phyloP scores from a whole-genome alignment of 2,888 invertebrate species.

The Nesidiocoris tenuis region DNA sequence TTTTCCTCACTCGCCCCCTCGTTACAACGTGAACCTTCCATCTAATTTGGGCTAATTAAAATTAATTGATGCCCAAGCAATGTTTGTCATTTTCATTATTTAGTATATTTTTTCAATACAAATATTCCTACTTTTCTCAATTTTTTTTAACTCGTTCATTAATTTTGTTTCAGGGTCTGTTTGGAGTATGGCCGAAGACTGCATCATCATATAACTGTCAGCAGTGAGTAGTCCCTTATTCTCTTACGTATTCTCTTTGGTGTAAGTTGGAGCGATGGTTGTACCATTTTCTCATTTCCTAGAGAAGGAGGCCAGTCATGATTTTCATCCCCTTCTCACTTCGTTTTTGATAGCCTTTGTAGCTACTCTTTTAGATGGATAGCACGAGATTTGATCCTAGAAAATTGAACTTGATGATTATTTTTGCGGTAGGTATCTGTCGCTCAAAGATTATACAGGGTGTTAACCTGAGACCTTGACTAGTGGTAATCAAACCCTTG shows the following conservation, averaged over 20 bases:
- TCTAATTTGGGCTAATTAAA: background rate
- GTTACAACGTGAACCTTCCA: background rate
- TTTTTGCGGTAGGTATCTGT: too few species aligned
- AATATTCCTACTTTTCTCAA: background rate
- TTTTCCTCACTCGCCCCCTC: background rate
- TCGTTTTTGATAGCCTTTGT: background rate
- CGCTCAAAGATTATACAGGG: too few species aligned
- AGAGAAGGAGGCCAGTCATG: too few species aligned
- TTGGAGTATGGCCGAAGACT: conserved; percentile 44
- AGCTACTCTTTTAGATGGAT: too few species aligned
- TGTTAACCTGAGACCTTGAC: too few species aligned
- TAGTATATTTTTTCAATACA: background rate
- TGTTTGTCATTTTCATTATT: background rate
- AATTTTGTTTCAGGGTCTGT: conserved; percentile 41
- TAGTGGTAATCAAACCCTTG: too few species aligned
- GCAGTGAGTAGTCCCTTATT: conserved; percentile 3
- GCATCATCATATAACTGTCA: conserved; percentile 27
- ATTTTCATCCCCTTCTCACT: background rate
- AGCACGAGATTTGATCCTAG: too few species aligned
- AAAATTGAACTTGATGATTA: too few species aligned
- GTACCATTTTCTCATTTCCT: too few species aligned
- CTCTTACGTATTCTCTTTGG: background rate
- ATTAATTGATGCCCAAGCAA: background rate
- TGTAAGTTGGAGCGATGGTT: too few species aligned
- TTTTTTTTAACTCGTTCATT: background rate